Percentiles rank a stretch among this genome's conserved stretches.
phyloP scores from a whole-genome alignment of 2,888 invertebrate genomes.

The Tenodera sinensis region DNA sequence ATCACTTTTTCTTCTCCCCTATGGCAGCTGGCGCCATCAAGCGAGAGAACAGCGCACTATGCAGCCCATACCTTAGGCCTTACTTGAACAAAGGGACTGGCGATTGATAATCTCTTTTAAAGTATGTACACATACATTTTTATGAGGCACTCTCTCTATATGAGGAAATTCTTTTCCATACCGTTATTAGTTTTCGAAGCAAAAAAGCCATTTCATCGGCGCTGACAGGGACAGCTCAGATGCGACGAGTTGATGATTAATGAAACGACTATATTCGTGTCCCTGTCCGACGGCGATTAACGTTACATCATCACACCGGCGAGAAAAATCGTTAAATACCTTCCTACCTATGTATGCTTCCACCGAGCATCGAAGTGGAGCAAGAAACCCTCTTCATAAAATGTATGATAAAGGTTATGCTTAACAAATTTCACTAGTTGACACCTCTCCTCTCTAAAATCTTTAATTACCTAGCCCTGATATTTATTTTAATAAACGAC shows the following conservation, averaged over 20 bases:
- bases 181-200: neutral
- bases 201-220: neutral
- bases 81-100: neutral
- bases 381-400: too few relatives aligned
- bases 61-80: neutral
- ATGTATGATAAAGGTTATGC: too few relatives aligned
- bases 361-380: neutral
- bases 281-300: neutral
- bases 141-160: neutral
- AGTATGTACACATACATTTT: neutral
- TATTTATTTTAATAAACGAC: too few relatives aligned
- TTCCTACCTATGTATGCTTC: too few relatives aligned
- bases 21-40: neutral
- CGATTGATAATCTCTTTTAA: neutral
- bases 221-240: neutral
- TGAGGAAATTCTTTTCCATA: neutral
- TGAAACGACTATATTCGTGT: neutral
- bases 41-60: neutral
- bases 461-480: too few relatives aligned
- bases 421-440: too few relatives aligned
- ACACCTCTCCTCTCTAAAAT: too few relatives aligned
- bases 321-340: neutral
- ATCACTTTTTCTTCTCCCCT: too few relatives aligned
- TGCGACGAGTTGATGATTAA: neutral
- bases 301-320: neutral